Evolutionary conservation across 1,140 invertebrate species (phyloP).

Genomic region (Brachionus asplanchnoidis): DNA sequence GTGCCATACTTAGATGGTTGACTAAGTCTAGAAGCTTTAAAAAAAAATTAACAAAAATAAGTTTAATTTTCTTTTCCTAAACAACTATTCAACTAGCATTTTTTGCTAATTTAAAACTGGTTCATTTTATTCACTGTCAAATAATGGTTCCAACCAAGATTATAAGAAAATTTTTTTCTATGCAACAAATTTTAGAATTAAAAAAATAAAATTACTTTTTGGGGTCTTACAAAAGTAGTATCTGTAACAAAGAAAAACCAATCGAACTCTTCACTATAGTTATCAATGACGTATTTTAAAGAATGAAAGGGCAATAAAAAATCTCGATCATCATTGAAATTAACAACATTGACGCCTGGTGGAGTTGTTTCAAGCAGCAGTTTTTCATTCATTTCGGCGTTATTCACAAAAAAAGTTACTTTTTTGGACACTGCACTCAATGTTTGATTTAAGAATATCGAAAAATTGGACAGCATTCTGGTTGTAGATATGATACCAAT

Average conservation of each 20-base stretch:
- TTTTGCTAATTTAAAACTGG: neutral
- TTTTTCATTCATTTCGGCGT: constrained; percentile 56
- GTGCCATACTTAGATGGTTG: constrained; percentile 40
- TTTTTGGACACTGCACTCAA: constrained; percentile 72
- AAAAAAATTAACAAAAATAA: neutral
- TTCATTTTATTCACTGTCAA: neutral
- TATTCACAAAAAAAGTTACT: constrained; percentile 70
- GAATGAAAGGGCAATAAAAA: constrained; percentile 61
- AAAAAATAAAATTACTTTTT: constrained; percentile 51
- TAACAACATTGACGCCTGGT: constrained; percentile 58
- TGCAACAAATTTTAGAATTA: neutral
- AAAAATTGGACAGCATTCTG: constrained; percentile 66
- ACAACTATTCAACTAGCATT: neutral
- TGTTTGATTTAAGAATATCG: constrained; percentile 73
- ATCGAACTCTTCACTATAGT: constrained; percentile 79
- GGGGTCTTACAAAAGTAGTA: constrained; percentile 71
- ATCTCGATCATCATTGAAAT: constrained; percentile 51
- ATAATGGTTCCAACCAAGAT: neutral
- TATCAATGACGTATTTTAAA: constrained; percentile 80
- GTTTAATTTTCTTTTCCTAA: neutral
- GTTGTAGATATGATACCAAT: constrained; percentile 73
- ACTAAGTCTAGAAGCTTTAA: constrained; percentile 17
- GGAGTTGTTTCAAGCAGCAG: constrained; percentile 26
- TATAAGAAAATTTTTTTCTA: neutral
- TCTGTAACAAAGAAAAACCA: constrained; percentile 82